Evolutionary conservation across 2,113 vertebrate species (phyloP).

Genomic region (Menura novaehollandiae): DNA sequence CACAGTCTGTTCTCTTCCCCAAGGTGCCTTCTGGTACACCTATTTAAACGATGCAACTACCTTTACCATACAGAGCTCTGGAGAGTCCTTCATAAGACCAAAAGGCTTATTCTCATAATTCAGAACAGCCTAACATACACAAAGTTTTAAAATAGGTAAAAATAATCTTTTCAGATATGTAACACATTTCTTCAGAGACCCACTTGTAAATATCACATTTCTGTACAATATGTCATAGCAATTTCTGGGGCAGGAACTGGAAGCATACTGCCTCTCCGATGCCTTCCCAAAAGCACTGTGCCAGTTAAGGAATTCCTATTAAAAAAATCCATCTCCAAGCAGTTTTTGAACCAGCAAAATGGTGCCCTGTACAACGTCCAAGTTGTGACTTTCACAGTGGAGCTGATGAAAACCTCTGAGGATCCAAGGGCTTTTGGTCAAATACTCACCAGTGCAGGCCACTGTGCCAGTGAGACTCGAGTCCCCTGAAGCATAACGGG

Average conservation of each 20-base stretch:
- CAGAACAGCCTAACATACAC: background rate
- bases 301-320: background rate
- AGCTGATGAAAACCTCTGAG: background rate
- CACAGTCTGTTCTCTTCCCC: background rate
- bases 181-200: background rate
- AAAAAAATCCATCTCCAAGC: background rate
- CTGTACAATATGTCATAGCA: background rate
- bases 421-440: background rate
- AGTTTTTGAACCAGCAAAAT: background rate
- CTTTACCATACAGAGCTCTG: background rate
- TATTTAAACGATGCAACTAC: background rate
- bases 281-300: background rate
- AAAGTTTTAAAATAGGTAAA: background rate
- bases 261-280: background rate
- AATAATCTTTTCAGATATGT: background rate
- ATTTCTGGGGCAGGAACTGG: background rate
- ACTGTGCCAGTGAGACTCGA: conserved; percentile 73
- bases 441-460: conserved; percentile 91
- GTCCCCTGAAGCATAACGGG: conserved; percentile 68
- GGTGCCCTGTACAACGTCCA: background rate
- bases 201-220: background rate
- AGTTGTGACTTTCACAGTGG: background rate
- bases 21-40: background rate
- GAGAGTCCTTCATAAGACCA: background rate
- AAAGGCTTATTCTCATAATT: background rate